A percentile compares a stretch with the other conserved stretches of the same genome.
These are phyloP conservation scores for Lithodes maja DNA, from an alignment of 2,888 invertebrate genomes.

Conservation along the genomic window DNA sequence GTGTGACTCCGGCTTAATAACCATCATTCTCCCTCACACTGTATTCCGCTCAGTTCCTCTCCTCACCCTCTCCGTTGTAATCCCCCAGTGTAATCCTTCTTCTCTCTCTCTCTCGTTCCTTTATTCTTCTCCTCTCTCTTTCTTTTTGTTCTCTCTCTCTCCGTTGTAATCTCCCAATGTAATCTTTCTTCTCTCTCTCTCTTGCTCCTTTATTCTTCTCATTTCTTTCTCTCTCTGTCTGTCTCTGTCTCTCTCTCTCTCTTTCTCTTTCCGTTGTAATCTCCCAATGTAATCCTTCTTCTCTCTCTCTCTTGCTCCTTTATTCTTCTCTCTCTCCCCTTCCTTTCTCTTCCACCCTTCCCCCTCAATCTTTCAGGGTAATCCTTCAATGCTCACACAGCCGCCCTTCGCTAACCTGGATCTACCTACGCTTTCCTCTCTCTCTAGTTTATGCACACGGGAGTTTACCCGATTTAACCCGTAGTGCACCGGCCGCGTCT, in stretches of 20 bases:
- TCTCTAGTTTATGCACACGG: too few relatives aligned
- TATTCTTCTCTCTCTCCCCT: constrained; percentile 1
- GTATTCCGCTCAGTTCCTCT: too few relatives aligned
- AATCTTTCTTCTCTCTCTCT: not conserved
- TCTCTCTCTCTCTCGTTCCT: too few relatives aligned
- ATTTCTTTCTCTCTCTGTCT: constrained; percentile 11
- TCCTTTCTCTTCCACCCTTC: not conserved
- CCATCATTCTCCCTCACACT: too few relatives aligned
- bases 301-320: not conserved
- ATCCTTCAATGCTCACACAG: not conserved
- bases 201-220: not conserved
- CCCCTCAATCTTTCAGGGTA: not conserved
- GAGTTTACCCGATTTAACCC: too few relatives aligned
- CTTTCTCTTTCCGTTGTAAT: too few relatives aligned
- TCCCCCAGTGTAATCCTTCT: too few relatives aligned
- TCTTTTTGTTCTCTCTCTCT: not conserved
- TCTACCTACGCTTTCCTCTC: not conserved
- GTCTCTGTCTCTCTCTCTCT: not conserved
- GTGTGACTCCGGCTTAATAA: too few relatives aligned
- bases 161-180: not conserved
- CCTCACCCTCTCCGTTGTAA: too few relatives aligned
- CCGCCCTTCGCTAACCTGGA: not conserved
- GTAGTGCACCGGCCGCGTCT: too few relatives aligned
- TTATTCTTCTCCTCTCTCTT: too few relatives aligned
- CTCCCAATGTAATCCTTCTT: not conserved